A percentile compares a stretch with the other conserved stretches of the same genome.
phyloP scores from a whole-genome alignment of 2,113 vertebrate genomes.

The Tragelaphus imberbis region DNA sequence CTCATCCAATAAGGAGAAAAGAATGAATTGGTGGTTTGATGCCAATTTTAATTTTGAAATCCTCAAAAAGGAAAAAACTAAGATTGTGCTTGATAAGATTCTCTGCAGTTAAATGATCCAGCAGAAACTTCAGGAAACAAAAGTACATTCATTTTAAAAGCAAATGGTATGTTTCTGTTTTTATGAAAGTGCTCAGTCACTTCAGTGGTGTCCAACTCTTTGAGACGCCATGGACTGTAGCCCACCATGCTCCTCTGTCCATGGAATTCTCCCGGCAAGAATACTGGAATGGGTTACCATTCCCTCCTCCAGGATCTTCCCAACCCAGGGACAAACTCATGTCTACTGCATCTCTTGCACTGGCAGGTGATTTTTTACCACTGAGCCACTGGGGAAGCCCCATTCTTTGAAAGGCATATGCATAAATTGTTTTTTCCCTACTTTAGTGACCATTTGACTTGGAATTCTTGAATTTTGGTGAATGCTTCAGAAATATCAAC shows the following conservation, averaged over 20 bases:
- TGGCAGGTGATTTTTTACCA: background rate
- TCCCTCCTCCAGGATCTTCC: background rate
- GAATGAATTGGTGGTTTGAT: background rate
- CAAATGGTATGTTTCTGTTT: background rate
- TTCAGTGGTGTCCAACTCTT: background rate
- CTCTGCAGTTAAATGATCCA: background rate
- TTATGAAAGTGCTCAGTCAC: background rate
- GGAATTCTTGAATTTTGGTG: background rate
- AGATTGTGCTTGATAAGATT: background rate
- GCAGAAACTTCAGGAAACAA: background rate
- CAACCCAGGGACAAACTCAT: background rate
- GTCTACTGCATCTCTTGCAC: background rate
- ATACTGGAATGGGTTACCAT: background rate
- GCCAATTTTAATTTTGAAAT: background rate
- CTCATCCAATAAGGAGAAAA: background rate
- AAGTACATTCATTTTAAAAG: background rate
- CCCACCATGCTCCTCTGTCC: background rate
- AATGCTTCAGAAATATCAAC: background rate
- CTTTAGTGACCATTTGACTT: background rate
- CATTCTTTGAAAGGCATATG: background rate
- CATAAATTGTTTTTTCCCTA: background rate
- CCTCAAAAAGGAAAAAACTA: conserved; percentile 14
- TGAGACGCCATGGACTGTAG: background rate
- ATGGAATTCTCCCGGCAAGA: background rate
- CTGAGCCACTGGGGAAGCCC: background rate